A percentile compares a stretch with the other conserved stretches of the same genome.
Evolutionary conservation across 2,888 invertebrate species (phyloP).

Genomic region (Liodrosophila aerea): DNA sequence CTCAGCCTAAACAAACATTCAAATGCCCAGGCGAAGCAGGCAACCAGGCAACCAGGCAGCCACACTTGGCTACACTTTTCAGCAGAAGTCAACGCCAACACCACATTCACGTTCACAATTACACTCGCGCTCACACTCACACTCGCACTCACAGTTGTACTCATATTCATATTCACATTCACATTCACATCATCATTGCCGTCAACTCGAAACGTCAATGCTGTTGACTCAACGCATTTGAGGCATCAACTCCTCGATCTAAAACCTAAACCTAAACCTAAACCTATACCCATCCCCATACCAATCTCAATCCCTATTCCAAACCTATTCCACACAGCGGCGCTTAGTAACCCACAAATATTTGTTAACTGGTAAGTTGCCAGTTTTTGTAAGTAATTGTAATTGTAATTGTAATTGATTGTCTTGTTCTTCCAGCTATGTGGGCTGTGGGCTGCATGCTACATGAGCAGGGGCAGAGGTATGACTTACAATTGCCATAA

Average conservation of each 20-base stretch:
- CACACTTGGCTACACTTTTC: conserved; percentile 71
- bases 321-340: conserved; percentile 36
- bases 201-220: conserved; percentile 76
- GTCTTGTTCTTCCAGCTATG: conserved; percentile 32
- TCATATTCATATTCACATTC: conserved; percentile 14
- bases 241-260: conserved; percentile 15
- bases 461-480: conserved; percentile 13
- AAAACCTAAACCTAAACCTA: neutral
- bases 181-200: conserved; percentile 42
- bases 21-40: conserved; percentile 47
- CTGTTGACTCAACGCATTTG: conserved; percentile 72
- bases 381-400: conserved; percentile 43
- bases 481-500: conserved; percentile 2
- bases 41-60: conserved; percentile 43
- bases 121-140: conserved; percentile 3
- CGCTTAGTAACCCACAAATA: conserved; percentile 65
- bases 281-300: conserved; percentile 2
- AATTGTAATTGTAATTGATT: conserved; percentile 63
- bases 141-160: conserved; percentile 28
- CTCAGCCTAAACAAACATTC: conserved; percentile 73
- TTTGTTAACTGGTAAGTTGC: conserved; percentile 53
- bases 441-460: conserved; percentile 29
- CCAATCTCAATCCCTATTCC: neutral
- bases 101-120: conserved; percentile 4
- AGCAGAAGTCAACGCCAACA: conserved; percentile 77